Percentiles rank a stretch among this genome's conserved stretches.
Conservation (phyloP, 2,797 vertebrate genomes). For the Dendrocincla fuliginosa region DNA sequence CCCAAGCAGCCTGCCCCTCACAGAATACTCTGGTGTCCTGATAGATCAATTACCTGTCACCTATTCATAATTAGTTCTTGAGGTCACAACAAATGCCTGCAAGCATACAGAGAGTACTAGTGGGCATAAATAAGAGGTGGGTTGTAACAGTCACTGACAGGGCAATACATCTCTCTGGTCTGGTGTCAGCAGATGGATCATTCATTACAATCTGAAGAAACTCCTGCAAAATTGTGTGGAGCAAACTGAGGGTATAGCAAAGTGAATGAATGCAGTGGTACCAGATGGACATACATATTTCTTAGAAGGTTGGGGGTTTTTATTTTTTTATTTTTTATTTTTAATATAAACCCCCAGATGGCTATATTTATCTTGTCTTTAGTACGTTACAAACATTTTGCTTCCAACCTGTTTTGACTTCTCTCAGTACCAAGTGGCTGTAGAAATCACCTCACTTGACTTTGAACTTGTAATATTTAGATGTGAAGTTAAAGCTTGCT, state of each 20-base stretch:
- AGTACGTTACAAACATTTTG: background rate
- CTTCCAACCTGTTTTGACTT: background rate
- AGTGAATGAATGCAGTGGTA: background rate
- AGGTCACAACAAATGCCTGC: background rate
- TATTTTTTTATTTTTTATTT: background rate
- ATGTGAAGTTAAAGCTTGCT: background rate
- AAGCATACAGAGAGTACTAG: fast-evolving
- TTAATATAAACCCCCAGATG: background rate
- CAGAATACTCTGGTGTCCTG: background rate
- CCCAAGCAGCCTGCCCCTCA: background rate
- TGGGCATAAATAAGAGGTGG: background rate
- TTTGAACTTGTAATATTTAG: background rate
- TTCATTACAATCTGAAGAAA: background rate
- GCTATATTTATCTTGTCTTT: background rate
- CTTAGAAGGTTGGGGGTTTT: background rate
- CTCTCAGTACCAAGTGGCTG: background rate
- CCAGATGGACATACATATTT: background rate
- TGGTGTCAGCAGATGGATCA: background rate
- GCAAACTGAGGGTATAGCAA: background rate
- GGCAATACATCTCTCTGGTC: background rate
- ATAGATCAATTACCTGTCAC: background rate
- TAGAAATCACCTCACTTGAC: background rate
- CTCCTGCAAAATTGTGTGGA: background rate
- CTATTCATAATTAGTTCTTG: background rate
- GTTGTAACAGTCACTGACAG: background rate